Percentiles rank a stretch among this genome's conserved stretches.
Evolutionary conservation across 2,113 vertebrate genomes (phyloP).

Genomic region (Probosciger aterrimus): DNA sequence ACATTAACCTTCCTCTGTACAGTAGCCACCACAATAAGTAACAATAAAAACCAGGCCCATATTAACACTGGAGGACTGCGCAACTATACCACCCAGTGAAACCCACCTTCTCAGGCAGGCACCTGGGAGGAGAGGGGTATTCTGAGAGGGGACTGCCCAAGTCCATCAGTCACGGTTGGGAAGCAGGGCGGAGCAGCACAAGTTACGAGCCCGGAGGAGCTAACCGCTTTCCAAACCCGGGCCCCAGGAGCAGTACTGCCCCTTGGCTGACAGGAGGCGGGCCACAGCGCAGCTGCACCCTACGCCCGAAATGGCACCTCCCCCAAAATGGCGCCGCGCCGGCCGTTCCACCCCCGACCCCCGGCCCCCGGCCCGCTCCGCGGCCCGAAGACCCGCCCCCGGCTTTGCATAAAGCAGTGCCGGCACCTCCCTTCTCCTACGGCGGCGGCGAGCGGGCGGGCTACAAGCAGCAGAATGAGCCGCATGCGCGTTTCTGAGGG

Average conservation of each 20-base stretch:
- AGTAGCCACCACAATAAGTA: neutral
- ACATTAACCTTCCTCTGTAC: neutral
- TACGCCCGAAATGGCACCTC: neutral
- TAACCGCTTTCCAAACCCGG: accelerated
- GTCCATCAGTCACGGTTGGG: neutral
- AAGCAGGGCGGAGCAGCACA: neutral
- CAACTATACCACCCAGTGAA: neutral
- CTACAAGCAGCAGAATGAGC: neutral
- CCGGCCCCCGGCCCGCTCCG: neutral
- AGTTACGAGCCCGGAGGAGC: neutral
- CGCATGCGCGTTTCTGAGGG: neutral
- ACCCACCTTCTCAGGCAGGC: neutral
- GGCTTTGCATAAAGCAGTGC: neutral
- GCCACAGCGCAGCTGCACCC: neutral
- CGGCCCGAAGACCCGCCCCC: neutral
- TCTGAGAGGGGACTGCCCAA: neutral
- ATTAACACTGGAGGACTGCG: neutral
- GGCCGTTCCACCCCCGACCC: too few relatives aligned
- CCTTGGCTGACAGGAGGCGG: neutral
- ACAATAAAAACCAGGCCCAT: neutral
- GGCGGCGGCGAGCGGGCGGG: too few relatives aligned
- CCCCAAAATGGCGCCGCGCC: neutral
- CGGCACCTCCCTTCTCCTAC: neutral
- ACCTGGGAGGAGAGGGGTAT: neutral
- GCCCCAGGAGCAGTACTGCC: neutral